A percentile compares a stretch with the other conserved stretches of the same genome.
Conservation (phyloP, 2,888 invertebrate species). For the Cotesia congregata region DNA sequence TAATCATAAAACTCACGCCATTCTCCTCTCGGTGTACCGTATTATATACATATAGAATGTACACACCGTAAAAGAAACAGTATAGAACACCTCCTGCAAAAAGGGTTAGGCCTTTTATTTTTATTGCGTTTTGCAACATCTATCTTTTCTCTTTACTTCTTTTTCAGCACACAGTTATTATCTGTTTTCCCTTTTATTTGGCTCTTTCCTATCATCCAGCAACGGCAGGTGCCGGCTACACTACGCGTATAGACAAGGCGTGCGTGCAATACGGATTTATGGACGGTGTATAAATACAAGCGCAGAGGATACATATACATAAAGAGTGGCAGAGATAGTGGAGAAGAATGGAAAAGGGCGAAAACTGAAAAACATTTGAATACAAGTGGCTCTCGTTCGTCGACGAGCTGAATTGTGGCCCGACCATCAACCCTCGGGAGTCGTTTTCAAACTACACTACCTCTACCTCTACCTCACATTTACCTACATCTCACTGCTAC, state of each 20-base stretch:
- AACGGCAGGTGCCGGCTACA: background rate
- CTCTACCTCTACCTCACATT: constrained; percentile 2
- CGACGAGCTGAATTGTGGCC: constrained; percentile 31
- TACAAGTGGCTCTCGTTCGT: constrained; percentile 47
- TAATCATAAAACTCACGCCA: constrained; percentile 54
- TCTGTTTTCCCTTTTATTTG: constrained; percentile 19
- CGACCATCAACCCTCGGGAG: constrained; percentile 40
- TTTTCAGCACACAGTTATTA: constrained; percentile 14
- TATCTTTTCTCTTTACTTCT: background rate
- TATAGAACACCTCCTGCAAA: constrained; percentile 24
- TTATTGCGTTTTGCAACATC: background rate
- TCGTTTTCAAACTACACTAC: constrained; percentile 30
- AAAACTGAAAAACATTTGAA: constrained; percentile 45
- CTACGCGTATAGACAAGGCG: constrained; percentile 15
- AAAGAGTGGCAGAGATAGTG: background rate
- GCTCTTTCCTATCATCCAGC: constrained; percentile 15
- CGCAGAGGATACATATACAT: background rate
- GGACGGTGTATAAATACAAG: background rate
- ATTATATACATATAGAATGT: too few relatives aligned
- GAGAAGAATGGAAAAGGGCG: constrained; percentile 18
- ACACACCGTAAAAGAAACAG: background rate
- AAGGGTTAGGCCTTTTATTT: background rate
- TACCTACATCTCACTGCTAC: background rate
- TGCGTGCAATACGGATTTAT: constrained; percentile 20
- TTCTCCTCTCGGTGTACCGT: constrained; percentile 25